Evolutionary conservation across 2,888 invertebrate species (phyloP).

Genomic region (Mythimna albipuncta): DNA sequence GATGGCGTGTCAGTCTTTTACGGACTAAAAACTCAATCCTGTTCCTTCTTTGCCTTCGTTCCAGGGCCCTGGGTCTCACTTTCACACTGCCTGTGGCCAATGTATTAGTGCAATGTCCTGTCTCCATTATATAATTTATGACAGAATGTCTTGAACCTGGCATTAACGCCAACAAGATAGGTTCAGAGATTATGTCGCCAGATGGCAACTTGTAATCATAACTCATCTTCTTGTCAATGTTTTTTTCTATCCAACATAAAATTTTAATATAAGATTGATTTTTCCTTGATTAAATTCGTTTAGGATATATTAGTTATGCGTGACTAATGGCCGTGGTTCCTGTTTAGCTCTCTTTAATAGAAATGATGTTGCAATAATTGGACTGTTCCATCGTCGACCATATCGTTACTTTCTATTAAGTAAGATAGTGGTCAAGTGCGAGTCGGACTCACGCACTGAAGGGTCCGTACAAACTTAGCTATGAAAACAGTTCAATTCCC

Average conservation of each 20-base stretch:
- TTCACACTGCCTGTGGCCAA: no score
- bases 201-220: constrained; percentile 29
- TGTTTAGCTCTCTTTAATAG: constrained; percentile 22
- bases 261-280: constrained; percentile 25
- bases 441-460: no score
- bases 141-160: not conserved
- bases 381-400: no score
- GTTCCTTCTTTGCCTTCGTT: no score
- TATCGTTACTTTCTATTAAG: no score
- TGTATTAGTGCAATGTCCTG: no score
- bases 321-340: constrained; percentile 40
- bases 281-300: constrained; percentile 47
- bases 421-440: no score
- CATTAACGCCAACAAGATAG: constrained; percentile 5
- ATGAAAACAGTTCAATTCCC: no score
- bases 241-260: constrained; percentile 1
- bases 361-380: constrained; percentile 5
- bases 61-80: no score
- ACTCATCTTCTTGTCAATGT: constrained; percentile 35
- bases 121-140: constrained; percentile 10
- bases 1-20: no score
- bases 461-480: no score
- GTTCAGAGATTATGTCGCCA: constrained; percentile 38
- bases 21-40: no score
- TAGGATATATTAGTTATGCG: constrained; percentile 37